Percentiles rank a stretch among this genome's conserved stretches.
Conservation (phyloP, 2,888 invertebrate genomes). For the Leptinotarsa rubiginosa region DNA sequence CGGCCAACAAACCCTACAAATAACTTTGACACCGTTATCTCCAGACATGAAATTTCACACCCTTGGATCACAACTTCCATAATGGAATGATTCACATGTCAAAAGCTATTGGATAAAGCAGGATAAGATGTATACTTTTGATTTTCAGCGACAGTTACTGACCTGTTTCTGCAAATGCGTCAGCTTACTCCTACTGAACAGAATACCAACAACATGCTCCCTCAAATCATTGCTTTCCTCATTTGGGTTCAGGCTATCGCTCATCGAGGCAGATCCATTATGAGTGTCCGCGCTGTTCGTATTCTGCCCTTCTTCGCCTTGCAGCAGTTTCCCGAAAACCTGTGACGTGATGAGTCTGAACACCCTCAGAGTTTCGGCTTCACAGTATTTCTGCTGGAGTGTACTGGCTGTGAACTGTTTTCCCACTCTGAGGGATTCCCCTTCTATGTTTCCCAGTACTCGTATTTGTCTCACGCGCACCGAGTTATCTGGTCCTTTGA, state of each 20-base stretch:
- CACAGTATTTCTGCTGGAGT: slow-evolving; percentile 88
- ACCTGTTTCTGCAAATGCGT: slow-evolving; percentile 94
- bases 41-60: too few species aligned
- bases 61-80: too few species aligned
- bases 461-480: slow-evolving; percentile 88
- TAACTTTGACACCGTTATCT: too few species aligned
- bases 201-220: slow-evolving; percentile 96
- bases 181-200: slow-evolving; percentile 93
- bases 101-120: too few species aligned
- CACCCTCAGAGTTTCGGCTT: slow-evolving; percentile 90
- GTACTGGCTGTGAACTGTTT: slow-evolving; percentile 70
- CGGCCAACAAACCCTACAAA: too few species aligned
- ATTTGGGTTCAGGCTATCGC: slow-evolving; percentile 65
- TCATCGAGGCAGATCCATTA: slow-evolving; percentile 57
- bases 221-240: slow-evolving; percentile 73
- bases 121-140: too few species aligned
- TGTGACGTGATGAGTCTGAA: slow-evolving; percentile 92
- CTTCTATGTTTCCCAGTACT: slow-evolving; percentile 74
- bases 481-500: slow-evolving; percentile 92
- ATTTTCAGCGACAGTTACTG: slow-evolving; percentile 25
- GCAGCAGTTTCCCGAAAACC: slow-evolving; percentile 88
- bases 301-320: slow-evolving; percentile 71
- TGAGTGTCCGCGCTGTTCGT: slow-evolving; percentile 46
- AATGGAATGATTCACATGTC: too few species aligned
- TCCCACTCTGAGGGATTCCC: slow-evolving; percentile 68